Percentiles rank a stretch among this genome's conserved stretches.
phyloP scores from a whole-genome alignment of 1,140 invertebrate genomes.

The Homalodisca vitripennis region DNA sequence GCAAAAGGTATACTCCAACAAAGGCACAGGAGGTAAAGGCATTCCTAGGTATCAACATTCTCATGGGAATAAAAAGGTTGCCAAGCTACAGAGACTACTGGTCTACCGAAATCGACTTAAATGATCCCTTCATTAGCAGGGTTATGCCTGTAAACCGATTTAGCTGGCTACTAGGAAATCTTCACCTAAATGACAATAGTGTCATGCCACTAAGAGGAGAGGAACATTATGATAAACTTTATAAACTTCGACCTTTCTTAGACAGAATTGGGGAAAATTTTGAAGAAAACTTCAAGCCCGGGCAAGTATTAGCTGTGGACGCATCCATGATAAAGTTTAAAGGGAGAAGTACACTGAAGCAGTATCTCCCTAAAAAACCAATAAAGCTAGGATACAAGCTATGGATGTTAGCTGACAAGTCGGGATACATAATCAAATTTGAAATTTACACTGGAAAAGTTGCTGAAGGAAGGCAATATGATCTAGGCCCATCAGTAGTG shows the following conservation, averaged over 20 bases:
- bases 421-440: slow-evolving; percentile 36
- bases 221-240: slow-evolving; percentile 41
- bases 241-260: slow-evolving; percentile 40
- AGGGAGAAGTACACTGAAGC: slow-evolving; percentile 40
- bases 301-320: slow-evolving; percentile 36
- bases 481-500: slow-evolving; percentile 39
- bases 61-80: slow-evolving; percentile 45
- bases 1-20: slow-evolving; percentile 30
- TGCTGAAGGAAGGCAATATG: slow-evolving; percentile 9
- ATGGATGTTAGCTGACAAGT: slow-evolving; percentile 33
- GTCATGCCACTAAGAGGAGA: slow-evolving; percentile 33
- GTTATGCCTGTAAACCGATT: slow-evolving; percentile 49
- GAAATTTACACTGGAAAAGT: slow-evolving; percentile 39
- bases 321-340: slow-evolving; percentile 43
- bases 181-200: slow-evolving; percentile 43
- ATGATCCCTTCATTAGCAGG: slow-evolving; percentile 45
- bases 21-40: slow-evolving; percentile 39
- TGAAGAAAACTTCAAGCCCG: slow-evolving; percentile 24
- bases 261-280: slow-evolving; percentile 23
- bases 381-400: slow-evolving; percentile 41
- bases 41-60: slow-evolving; percentile 43
- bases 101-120: slow-evolving; percentile 42
- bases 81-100: too few relatives aligned
- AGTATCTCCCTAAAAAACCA: slow-evolving; percentile 40
- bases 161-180: slow-evolving; percentile 44